Evolutionary conservation across 2,888 invertebrate genomes (phyloP).

Genomic region (Tinea semifulvella): DNA sequence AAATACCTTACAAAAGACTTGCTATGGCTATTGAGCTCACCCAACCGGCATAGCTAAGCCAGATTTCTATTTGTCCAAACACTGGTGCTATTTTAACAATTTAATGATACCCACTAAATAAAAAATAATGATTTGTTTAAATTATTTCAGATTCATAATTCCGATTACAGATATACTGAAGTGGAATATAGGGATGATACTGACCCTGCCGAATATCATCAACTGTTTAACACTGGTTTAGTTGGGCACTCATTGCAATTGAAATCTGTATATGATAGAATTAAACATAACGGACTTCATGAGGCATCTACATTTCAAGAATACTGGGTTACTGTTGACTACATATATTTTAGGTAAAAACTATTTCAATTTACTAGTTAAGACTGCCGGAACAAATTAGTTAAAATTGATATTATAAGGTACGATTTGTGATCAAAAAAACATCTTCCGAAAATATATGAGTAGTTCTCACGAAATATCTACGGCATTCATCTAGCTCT

Average conservation of each 20-base stretch:
- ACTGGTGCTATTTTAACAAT: too few species aligned
- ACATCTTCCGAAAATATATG: too few species aligned
- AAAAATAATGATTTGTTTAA: neutral
- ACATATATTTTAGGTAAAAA: conserved; percentile 85
- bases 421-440: too few species aligned
- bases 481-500: too few species aligned
- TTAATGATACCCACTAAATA: conserved; percentile 15
- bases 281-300: conserved; percentile 35
- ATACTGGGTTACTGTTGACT: conserved; percentile 85
- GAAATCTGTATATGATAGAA: conserved; percentile 73
- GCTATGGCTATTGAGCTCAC: too few species aligned
- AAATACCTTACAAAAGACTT: too few species aligned
- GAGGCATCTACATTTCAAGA: conserved; percentile 83
- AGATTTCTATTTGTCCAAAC: too few species aligned
- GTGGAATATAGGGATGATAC: neutral
- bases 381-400: too few species aligned
- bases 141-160: conserved; percentile 37
- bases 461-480: too few species aligned
- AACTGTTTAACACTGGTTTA: conserved; percentile 66
- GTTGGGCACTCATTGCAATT: conserved; percentile 74
- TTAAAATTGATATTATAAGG: too few species aligned
- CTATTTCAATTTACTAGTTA: too few species aligned
- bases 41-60: too few species aligned
- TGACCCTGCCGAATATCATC: conserved; percentile 24
- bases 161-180: conserved; percentile 24